Base-by-base conservation (phyloP, 1,140 invertebrate species). In the Philopotamus ludificatus region DNA sequence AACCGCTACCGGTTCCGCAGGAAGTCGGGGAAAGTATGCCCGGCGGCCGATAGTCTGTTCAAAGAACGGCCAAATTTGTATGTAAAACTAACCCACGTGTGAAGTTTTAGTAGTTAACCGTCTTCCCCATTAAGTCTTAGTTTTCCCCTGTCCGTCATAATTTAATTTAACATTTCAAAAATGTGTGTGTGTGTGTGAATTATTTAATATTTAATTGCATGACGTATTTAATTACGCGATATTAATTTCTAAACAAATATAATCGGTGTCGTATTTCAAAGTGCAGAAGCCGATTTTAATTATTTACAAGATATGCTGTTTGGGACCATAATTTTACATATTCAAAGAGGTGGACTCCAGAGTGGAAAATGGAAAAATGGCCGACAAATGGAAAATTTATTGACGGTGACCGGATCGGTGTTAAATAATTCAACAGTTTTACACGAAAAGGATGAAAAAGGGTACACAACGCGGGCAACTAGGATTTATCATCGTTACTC, bases 301-400 rank as follows among this genome's bases (percentile, higher is more conserved):
- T 34, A 34, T 34, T 4, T 34, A 34, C 12, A 12, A 12, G 28
- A 12, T 12, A 34, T 34, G 28, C 28, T 34, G 28, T 34, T 34
- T 34, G 28, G 28, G 12, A 12, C 28, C 12, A 34, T 34, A 34
- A 34, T 34, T 34, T 34, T 26, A 26, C 23, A 26, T 10, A 26
- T 53, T 53, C 16, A 55, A 39, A 39, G 21, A 55, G 34, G 54
- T 22, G 34, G 47, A 47, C 41, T 60, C 41, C 28, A 60, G n/a
- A 49, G 57, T 15, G 20, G 42, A 47, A 49, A 60, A 49, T 60
- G 57, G 57, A 60, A 28, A 47, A 60, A 60, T 28, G 41, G 57
- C 42, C 57, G 57, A 60, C 60, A 62, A 53, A 50, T 23, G 60
- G 60, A 42, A 49, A 49, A 62, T 62, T 62, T 62, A 62, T 62